Percentiles rank a stretch among this genome's conserved stretches.
phyloP scores from a whole-genome alignment of 2,797 vertebrate species.

The Falco rusticolus region DNA sequence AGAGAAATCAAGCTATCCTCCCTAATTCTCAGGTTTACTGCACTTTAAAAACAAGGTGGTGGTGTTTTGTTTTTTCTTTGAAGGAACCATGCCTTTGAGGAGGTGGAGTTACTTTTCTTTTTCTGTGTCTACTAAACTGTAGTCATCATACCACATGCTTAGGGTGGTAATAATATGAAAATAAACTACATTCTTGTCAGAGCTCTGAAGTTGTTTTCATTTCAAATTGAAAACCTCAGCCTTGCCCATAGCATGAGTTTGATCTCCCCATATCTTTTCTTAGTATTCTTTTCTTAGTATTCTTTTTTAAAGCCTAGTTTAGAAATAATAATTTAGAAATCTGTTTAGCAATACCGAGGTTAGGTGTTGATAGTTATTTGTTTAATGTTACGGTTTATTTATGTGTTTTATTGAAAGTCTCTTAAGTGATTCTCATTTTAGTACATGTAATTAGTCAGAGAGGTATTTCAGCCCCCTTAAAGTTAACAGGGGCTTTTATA shows the following conservation, averaged over 20 bases:
- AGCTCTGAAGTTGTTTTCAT: background rate
- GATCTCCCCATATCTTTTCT: background rate
- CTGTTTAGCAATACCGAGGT: background rate
- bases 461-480: background rate
- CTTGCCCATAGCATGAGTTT: background rate
- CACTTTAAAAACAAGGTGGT: background rate
- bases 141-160: background rate
- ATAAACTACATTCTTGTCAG: background rate
- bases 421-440: background rate
- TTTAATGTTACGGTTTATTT: background rate
- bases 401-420: background rate
- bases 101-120: background rate
- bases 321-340: background rate
- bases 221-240: background rate
- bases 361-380: background rate
- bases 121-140: background rate
- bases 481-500: background rate
- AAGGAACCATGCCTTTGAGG: background rate
- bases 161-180: background rate
- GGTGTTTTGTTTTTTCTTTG: background rate
- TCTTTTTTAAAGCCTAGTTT: background rate
- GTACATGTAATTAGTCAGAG: background rate
- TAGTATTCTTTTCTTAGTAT: background rate
- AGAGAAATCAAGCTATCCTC: background rate
- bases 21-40: background rate